These are phyloP conservation scores for Pseudomyrmex cubaensis DNA, from an alignment of 1,140 invertebrate genomes.

Conservation along the genomic window DNA sequence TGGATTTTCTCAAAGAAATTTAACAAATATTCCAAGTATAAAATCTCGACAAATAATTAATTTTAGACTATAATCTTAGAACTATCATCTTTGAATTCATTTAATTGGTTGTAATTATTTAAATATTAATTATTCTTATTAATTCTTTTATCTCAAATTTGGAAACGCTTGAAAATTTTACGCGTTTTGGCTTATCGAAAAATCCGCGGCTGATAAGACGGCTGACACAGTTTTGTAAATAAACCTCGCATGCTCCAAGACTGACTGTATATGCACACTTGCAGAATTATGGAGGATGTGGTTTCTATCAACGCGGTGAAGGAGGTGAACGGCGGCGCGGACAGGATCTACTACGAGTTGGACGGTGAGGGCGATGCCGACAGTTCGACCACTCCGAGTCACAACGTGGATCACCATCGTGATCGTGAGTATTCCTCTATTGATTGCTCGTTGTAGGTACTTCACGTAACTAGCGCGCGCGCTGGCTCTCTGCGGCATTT, in stretches of 20 bases:
- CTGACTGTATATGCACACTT: constrained; percentile 47
- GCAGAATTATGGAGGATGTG: constrained; percentile 79
- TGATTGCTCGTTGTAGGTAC: background rate
- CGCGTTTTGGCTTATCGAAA: background rate
- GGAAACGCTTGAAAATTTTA: background rate
- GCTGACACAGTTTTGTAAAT: background rate
- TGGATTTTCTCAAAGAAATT: too few relatives aligned
- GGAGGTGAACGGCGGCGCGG: constrained; percentile 71
- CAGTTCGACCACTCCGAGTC: constrained; percentile 79
- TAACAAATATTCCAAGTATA: too few relatives aligned
- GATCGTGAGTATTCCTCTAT: constrained; percentile 77
- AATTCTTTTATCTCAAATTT: too few relatives aligned
- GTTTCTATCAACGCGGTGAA: constrained; percentile 72
- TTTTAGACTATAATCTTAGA: too few relatives aligned
- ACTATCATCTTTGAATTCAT: too few relatives aligned
- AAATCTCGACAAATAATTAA: too few relatives aligned
- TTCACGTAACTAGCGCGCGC: background rate
- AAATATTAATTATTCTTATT: too few relatives aligned
- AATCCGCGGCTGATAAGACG: constrained; percentile 8
- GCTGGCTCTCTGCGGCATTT: background rate
- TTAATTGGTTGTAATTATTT: too few relatives aligned
- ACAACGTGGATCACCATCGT: constrained; percentile 76
- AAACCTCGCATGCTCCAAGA: background rate
- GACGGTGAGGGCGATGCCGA: constrained; percentile 81
- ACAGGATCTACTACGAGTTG: constrained; percentile 77